Percentiles rank a stretch among this genome's conserved stretches.
Conservation (phyloP, 2,888 invertebrate species). For the Conus canariensis region DNA sequence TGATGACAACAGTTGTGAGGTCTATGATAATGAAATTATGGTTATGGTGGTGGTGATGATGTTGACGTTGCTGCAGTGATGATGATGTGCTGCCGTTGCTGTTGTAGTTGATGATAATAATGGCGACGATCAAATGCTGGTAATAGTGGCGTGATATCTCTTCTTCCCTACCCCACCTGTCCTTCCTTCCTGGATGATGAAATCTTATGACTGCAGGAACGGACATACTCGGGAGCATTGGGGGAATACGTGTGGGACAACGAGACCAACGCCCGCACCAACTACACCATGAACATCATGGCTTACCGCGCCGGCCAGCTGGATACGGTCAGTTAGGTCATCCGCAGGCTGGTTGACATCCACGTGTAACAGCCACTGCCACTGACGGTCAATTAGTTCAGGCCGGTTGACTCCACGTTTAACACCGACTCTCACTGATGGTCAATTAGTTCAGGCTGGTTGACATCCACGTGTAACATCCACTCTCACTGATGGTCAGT, state of each 20-base stretch:
- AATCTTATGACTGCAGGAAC: not conserved
- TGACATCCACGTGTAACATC: no score
- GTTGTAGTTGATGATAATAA: not conserved
- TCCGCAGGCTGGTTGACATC: no score
- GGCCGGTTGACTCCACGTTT: no score
- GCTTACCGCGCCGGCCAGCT: slow-evolving; percentile 45
- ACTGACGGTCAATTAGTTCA: no score
- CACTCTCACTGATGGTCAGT: no score
- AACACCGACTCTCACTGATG: no score
- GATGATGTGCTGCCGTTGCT: not conserved
- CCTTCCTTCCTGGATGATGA: not conserved
- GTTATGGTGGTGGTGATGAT: not conserved
- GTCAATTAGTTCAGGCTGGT: no score
- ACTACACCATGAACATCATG: slow-evolving; percentile 59
- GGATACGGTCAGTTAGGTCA: slow-evolving; percentile 45
- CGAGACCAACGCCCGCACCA: slow-evolving; percentile 56
- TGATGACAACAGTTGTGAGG: not conserved
- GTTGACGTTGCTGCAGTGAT: slow-evolving; percentile 7
- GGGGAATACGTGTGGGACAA: slow-evolving; percentile 64
- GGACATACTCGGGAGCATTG: slow-evolving; percentile 62
- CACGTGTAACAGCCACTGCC: no score
- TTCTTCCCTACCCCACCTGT: not conserved
- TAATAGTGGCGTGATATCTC: not conserved
- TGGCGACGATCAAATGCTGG: not conserved
- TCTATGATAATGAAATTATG: no score